Conservation (phyloP, 2,797 vertebrate species). For the Nannoperca australis region DNA sequence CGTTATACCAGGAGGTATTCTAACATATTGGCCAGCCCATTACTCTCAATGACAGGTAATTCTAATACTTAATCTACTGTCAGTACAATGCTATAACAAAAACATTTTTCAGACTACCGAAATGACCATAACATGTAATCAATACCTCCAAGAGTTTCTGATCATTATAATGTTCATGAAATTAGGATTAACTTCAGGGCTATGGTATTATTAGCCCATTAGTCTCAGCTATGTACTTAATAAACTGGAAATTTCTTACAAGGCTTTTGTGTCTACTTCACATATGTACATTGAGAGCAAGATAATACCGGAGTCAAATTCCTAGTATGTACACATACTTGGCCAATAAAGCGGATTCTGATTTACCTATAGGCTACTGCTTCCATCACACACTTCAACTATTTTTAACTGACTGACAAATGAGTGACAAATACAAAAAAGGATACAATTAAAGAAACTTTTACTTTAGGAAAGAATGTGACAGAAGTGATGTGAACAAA, state of each 20-base stretch:
- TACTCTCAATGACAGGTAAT: background rate
- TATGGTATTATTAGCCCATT: background rate
- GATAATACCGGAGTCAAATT: too few relatives aligned
- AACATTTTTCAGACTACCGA: background rate
- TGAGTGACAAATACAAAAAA: background rate
- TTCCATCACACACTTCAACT: background rate
- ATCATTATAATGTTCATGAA: background rate
- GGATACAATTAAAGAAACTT: slow-evolving; percentile 16
- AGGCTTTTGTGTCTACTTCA: too few relatives aligned
- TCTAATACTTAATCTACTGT: too few relatives aligned
- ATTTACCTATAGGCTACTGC: background rate
- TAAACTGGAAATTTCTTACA: background rate
- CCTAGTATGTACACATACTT: too few relatives aligned
- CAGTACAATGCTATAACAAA: background rate
- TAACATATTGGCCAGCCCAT: background rate
- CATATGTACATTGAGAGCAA: too few relatives aligned
- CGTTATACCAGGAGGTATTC: background rate
- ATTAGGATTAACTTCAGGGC: background rate
- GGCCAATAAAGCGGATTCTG: too few relatives aligned
- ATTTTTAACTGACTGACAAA: background rate
- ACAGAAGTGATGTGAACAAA: slow-evolving; percentile 3
- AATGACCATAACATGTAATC: background rate
- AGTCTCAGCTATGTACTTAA: background rate
- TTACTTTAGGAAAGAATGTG: slow-evolving; percentile 48
- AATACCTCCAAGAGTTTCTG: background rate